Conservation (phyloP, 2,888 invertebrate species). For the Cryptocheilus praepositus region DNA sequence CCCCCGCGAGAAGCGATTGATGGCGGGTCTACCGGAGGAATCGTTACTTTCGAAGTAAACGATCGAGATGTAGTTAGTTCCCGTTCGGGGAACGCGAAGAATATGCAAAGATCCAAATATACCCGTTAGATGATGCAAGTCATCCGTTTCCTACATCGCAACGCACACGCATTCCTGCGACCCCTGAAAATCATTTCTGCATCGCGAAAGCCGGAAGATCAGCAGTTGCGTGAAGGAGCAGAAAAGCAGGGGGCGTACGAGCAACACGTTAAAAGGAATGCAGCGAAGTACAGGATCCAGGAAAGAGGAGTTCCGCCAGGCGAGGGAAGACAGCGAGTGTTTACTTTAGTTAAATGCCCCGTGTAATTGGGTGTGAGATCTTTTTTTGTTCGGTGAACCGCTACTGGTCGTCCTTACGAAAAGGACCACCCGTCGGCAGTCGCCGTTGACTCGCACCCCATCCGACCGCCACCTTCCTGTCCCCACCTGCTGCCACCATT, state of each 20-base stretch:
- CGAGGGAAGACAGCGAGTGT: slow-evolving; percentile 37
- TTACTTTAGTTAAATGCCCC: slow-evolving; percentile 63
- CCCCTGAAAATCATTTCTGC: neutral
- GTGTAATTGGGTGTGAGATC: slow-evolving; percentile 62
- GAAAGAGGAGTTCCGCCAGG: slow-evolving; percentile 5
- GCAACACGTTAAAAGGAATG: slow-evolving; percentile 11
- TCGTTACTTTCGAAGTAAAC: slow-evolving; percentile 23
- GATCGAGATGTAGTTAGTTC: slow-evolving; percentile 41
- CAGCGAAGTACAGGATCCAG: slow-evolving; percentile 1
- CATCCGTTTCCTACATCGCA: neutral
- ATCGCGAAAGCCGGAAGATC: neutral
- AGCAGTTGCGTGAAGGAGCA: neutral
- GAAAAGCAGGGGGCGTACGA: neutral
- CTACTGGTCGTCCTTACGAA: slow-evolving; percentile 20
- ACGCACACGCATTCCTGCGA: neutral
- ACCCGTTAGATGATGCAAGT: too few species aligned
- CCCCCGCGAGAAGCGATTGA: slow-evolving; percentile 53
- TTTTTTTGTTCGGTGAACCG: slow-evolving; percentile 42
- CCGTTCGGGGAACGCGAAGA: slow-evolving; percentile 13
- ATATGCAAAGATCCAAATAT: neutral
- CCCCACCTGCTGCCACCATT: slow-evolving; percentile 4
- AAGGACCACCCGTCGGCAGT: slow-evolving; percentile 20
- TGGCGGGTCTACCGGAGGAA: slow-evolving; percentile 35
- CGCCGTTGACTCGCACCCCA: slow-evolving; percentile 9
- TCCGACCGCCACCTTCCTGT: neutral